phyloP scores from a whole-genome alignment of 2,888 invertebrate species.

The Calliopum simillimum region DNA sequence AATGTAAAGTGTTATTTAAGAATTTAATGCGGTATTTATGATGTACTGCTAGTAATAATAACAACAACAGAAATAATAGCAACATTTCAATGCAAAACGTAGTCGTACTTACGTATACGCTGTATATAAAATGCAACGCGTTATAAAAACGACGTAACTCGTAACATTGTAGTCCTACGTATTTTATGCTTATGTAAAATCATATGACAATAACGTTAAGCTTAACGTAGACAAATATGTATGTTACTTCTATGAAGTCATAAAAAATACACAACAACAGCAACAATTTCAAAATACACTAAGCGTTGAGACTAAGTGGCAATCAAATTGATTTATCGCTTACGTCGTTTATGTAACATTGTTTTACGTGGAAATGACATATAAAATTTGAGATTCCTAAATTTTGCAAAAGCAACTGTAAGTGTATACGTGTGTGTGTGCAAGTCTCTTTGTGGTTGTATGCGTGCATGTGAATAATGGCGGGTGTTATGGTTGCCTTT shows the following conservation, averaged over 20 bases:
- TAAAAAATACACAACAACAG: slow-evolving; percentile 11
- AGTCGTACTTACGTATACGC: too few relatives aligned
- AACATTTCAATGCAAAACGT: too few relatives aligned
- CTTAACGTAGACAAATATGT: background rate
- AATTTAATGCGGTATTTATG: too few relatives aligned
- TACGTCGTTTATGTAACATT: slow-evolving; percentile 15
- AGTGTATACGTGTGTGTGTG: slow-evolving; percentile 19
- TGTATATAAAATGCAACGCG: too few relatives aligned
- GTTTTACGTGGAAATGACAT: slow-evolving; percentile 44
- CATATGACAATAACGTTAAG: too few relatives aligned
- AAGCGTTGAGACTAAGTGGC: slow-evolving; percentile 37
- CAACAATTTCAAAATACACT: slow-evolving; percentile 26
- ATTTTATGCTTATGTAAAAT: too few relatives aligned
- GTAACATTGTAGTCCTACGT: too few relatives aligned
- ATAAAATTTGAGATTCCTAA: background rate
- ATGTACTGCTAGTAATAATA: too few relatives aligned
- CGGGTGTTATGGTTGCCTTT: background rate
- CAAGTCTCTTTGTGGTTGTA: background rate
- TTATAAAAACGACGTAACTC: too few relatives aligned
- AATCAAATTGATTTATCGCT: slow-evolving; percentile 60
- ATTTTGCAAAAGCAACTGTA: slow-evolving; percentile 18
- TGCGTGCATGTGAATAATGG: background rate
- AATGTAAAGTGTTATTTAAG: slow-evolving; percentile 4
- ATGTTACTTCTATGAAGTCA: background rate
- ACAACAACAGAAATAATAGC: too few relatives aligned